Conservation (phyloP, 2,797 vertebrate species). For the Staurois parvus region DNA sequence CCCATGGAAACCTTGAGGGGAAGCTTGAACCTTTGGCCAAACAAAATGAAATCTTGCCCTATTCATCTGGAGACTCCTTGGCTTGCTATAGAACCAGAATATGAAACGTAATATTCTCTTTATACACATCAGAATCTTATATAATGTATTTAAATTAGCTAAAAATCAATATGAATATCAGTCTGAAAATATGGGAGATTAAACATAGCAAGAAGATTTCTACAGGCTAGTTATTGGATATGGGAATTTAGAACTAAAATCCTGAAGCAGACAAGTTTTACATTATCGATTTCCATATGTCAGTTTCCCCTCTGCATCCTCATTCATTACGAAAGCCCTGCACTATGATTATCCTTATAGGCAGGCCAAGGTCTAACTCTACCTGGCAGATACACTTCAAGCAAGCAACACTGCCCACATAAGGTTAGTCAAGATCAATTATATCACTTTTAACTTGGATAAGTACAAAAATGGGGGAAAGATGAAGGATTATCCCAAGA, state of each 20-base stretch:
- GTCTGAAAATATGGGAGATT: neutral
- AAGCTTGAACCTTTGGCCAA: too few relatives aligned
- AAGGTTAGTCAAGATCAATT: constrained; percentile 51
- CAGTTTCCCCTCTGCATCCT: constrained; percentile 42
- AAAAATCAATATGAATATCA: neutral
- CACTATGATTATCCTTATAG: constrained; percentile 40
- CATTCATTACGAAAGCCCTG: constrained; percentile 45
- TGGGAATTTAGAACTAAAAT: constrained; percentile 32
- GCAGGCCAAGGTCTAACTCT: constrained; percentile 40
- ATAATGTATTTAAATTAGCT: neutral
- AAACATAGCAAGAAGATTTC: neutral
- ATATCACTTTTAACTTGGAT: constrained; percentile 33
- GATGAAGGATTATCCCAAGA: neutral
- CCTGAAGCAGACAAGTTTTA: constrained; percentile 38
- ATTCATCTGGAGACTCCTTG: neutral
- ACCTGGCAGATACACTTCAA: constrained; percentile 35
- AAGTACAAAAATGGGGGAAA: constrained; percentile 4
- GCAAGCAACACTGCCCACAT: constrained; percentile 39
- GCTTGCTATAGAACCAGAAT: neutral
- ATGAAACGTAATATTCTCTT: neutral
- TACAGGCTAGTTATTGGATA: neutral
- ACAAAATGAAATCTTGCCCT: neutral
- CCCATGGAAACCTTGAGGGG: too few relatives aligned
- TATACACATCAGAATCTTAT: neutral
- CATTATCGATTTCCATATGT: constrained; percentile 56